Conservation (phyloP, 2,113 vertebrate species). For the Eleginops maclovinus region DNA sequence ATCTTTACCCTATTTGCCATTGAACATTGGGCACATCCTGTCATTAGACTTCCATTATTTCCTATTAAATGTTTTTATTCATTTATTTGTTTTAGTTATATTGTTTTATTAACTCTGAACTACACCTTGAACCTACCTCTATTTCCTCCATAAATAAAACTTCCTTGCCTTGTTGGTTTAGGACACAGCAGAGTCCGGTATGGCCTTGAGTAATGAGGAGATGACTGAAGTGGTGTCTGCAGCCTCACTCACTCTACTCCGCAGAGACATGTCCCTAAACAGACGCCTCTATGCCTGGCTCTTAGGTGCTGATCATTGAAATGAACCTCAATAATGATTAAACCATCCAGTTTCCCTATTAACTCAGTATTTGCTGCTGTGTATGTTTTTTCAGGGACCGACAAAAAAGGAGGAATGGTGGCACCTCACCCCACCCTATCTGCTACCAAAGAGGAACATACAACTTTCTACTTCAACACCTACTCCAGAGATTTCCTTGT, state of each 20-base stretch:
- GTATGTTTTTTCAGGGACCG: conserved; percentile 83
- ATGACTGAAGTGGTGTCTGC: conserved; percentile 88
- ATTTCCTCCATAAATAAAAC: no score
- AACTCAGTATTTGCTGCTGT: not conserved
- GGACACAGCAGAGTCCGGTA: conserved; percentile 83
- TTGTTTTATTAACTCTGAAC: no score
- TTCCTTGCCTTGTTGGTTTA: conserved; percentile 46
- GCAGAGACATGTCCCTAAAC: conserved; percentile 98
- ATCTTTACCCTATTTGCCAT: not conserved
- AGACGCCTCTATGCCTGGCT: conserved; percentile 96
- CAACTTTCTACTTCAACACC: conserved; percentile 90
- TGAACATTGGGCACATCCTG: not conserved
- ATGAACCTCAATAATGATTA: not conserved
- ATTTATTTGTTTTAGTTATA: no score
- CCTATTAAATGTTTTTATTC: no score
- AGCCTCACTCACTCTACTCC: conserved; percentile 90
- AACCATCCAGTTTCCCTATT: not conserved
- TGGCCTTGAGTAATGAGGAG: conserved; percentile 84
- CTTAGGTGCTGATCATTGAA: conserved; percentile 83
- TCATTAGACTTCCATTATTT: no score
- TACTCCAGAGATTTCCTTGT: conserved; percentile 93
- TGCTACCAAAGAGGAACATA: conserved; percentile 86
- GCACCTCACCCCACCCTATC: conserved; percentile 84
- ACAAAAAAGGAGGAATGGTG: conserved; percentile 91
- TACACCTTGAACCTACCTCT: not conserved